Percentiles rank a stretch among this genome's conserved stretches.
Evolutionary conservation across 2,797 vertebrate genomes (phyloP).

Genomic region (Xenopus petersii): DNA sequence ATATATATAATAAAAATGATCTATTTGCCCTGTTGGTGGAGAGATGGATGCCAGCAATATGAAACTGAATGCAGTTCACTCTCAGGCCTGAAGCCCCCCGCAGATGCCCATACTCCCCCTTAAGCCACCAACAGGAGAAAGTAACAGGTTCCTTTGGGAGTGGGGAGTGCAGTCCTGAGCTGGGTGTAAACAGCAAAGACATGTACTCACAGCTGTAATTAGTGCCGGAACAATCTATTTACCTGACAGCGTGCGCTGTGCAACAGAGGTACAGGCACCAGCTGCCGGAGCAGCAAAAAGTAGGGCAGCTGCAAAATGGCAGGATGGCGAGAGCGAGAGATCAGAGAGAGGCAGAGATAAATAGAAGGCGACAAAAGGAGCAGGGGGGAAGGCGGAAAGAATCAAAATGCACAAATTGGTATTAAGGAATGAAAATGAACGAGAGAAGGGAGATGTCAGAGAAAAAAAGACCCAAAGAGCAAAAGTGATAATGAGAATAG

Average conservation of each 20-base stretch:
- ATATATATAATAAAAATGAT: too few relatives aligned
- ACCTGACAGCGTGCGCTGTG: constrained; percentile 25
- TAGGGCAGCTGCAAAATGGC: constrained; percentile 27
- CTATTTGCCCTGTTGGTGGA: neutral
- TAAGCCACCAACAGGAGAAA: neutral
- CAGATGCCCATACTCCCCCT: neutral
- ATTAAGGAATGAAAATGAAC: neutral
- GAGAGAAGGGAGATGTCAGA: neutral
- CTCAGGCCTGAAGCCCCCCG: neutral
- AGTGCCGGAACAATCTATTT: constrained; percentile 36
- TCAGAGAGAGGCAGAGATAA: constrained; percentile 15
- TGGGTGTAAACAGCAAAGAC: constrained; percentile 34
- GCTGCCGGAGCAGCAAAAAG: constrained; percentile 27
- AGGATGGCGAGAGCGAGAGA: constrained; percentile 11
- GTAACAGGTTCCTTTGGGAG: constrained; percentile 24
- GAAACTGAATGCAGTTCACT: neutral
- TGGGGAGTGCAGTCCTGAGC: neutral
- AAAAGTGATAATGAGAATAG: neutral
- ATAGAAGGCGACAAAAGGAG: constrained; percentile 19
- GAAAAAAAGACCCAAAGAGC: neutral
- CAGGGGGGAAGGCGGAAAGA: neutral
- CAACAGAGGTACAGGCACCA: constrained; percentile 9
- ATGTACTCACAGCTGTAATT: constrained; percentile 42
- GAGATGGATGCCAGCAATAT: neutral
- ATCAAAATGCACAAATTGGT: neutral